Evolutionary conservation across 64 coral and sea anemone species (phyloP), one percentile per base, ranked within the genome.

Genomic region (Pocillopora verrucosa): DNA sequence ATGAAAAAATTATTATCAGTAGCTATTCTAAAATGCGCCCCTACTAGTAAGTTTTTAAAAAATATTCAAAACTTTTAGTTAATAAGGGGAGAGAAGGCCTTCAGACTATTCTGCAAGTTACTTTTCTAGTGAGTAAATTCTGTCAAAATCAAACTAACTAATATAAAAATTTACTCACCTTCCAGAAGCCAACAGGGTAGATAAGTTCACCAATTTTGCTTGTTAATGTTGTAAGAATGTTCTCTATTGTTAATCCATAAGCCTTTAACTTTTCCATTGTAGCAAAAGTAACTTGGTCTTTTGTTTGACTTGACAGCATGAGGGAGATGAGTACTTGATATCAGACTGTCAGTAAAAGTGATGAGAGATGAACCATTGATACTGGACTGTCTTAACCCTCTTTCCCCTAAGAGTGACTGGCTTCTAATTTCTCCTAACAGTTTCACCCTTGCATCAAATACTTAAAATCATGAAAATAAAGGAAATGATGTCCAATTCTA

Each of bases 271-370:
- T 95, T 76, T 91, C 94, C 93, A 99, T 95, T 56, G 97, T 93
- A 78, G 94, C 97, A 89, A 84, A 93, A n/a, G 97, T 99, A 0
- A 99, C 88, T 86, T 89, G 93, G 64, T 99, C 97, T 74, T 95
- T 99, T 45, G 97, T 99, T 90, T 99, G 97, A 89, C 97, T 99
- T 61, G 97, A 99, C 34, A 99, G 72, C 97, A 99, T 99, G 11
- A 99, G 78, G 17, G 97, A 99, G 11, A 99, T 65, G 12, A 99
- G 79, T n/a, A 94, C 90, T 26, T 99, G 97, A 74, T 99, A 99
- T 20, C 97, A 93, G 36, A 90, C 72, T 34, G 90, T 89, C 94
- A 93, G n/a, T 10, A 76, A 79, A 36, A 60, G 62, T 2, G 62
- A 10, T 9, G 25, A 20, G 16, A 75, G 70, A 61, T 25, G 11